These are phyloP conservation scores for Coelopa pilipes DNA, from an alignment of 2,888 invertebrate genomes.

Conservation along the genomic window DNA sequence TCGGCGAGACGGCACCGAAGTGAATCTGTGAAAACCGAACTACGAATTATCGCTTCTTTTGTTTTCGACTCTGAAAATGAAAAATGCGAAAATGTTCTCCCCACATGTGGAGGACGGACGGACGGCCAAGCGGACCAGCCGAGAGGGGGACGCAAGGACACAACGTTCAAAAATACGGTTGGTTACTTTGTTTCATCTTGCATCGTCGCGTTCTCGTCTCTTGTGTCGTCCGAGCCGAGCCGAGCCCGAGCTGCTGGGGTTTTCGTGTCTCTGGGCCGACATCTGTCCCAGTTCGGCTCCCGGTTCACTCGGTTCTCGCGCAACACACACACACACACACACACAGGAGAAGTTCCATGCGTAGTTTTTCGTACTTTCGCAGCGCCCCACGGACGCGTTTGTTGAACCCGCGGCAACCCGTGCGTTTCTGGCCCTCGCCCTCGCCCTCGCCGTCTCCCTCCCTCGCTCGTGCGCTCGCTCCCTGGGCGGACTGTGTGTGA, in stretches of 20 bases:
- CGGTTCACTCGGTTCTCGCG: not conserved
- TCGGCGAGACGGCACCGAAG: too few relatives aligned
- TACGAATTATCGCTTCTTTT: too few relatives aligned
- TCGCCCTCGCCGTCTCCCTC: not conserved
- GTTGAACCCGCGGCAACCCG: slow-evolving; percentile 30
- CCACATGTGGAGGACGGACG: not conserved
- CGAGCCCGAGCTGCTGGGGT: not conserved
- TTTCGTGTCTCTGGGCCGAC: slow-evolving; percentile 10
- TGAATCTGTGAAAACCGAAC: too few relatives aligned
- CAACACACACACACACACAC: too few relatives aligned
- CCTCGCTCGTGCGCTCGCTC: not conserved
- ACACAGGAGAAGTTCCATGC: slow-evolving; percentile 11
- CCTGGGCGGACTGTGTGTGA: slow-evolving; percentile 13
- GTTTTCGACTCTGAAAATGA: not conserved
- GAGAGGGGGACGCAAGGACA: not conserved
- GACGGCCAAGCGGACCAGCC: too few relatives aligned
- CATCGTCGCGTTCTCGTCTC: not conserved
- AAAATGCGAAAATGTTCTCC: not conserved
- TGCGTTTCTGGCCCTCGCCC: too few relatives aligned
- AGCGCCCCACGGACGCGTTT: slow-evolving; percentile 9
- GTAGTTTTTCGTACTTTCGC: slow-evolving; percentile 22
- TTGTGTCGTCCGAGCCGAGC: not conserved
- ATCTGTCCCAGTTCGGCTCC: slow-evolving; percentile 26
- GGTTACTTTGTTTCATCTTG: not conserved
- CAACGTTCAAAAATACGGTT: not conserved